Base-by-base conservation (phyloP, 2,888 invertebrate species). In the Lasioglossum calceatum region DNA sequence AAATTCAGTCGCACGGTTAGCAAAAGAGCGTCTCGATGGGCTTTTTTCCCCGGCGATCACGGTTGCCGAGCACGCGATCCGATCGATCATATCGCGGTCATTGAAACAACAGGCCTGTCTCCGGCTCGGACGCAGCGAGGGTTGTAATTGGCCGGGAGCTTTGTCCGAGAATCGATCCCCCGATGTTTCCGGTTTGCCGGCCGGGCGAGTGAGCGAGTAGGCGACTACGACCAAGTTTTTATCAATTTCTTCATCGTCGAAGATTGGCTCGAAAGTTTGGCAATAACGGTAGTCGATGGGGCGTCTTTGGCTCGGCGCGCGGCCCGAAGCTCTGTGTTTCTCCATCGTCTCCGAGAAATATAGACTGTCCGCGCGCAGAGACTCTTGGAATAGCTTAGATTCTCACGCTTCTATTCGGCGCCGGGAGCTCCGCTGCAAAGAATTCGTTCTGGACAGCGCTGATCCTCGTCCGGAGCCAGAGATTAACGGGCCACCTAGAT, bases 231-330 rank as follows among this genome's bases (percentile, higher is more conserved):
- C 32, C 42, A 72, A n/a, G 44, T 67, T 42, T 72, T 72, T 72
- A 72, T 44, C 72, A 42, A 44, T 72, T 72, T 72, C 42, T 72
- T 72, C 72, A 72, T 44, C 42, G 72, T 72, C 42, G 72, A 67
- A 67, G 67, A 67, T 67, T 67, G 67, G 36, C 67, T 19, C 10
- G 67, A 67, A 67, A 67, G 67, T 67, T 67, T 67, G 67, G 67
- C 67, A 67, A 67, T 67, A 67, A 67, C 36, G 54, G 16, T 36
- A 27, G 19, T 58, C 67, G 67, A 32, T 36, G 36, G 67, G 36
- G 67, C 67, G 67, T 67, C 67, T 19, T 36, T 36, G 67, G 32
- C 36, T 4, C 36, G 19, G 10, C 7, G 67, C 32, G 36, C 67
- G 5, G 36, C 19, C 36, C 16, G 36, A 27, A 32, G 16, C 61